These are phyloP conservation scores for Melanchra persicariae DNA, from an alignment of 2,888 invertebrate species.

Conservation along the genomic window DNA sequence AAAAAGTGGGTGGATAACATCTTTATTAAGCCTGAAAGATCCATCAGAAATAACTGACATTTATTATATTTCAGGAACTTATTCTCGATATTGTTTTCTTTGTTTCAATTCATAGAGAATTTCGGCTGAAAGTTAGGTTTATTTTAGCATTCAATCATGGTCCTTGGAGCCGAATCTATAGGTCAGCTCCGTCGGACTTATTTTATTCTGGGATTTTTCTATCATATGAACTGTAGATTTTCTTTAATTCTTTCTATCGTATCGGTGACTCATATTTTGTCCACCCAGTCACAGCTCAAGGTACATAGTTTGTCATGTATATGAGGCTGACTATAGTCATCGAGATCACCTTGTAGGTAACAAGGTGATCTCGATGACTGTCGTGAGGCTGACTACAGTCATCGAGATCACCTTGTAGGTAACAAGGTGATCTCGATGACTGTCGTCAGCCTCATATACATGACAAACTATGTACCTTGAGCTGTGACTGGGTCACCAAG, in stretches of 20 bases:
- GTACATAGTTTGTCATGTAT: no score
- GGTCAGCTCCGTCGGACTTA: neutral
- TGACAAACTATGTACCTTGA: no score
- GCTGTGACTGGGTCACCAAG: no score
- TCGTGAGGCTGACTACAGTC: no score
- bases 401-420: no score
- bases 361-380: no score
- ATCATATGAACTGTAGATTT: neutral
- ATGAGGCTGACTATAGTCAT: no score
- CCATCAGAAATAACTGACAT: constrained; percentile 24
- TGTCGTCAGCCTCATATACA: no score
- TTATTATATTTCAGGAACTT: neutral
- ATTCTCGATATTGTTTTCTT: neutral
- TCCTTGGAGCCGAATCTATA: neutral
- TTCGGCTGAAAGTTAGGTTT: neutral
- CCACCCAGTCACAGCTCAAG: no score
- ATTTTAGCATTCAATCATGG: neutral
- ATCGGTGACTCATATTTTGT: neutral
- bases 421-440: no score
- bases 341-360: no score
- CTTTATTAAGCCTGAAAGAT: neutral
- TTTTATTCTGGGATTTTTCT: neutral
- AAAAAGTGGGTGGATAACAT: neutral
- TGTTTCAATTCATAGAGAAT: neutral
- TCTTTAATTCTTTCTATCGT: neutral